These are phyloP conservation scores for Rhabdomys pumilio DNA, from an alignment of 2,797 vertebrate genomes.

Conservation along the genomic window DNA sequence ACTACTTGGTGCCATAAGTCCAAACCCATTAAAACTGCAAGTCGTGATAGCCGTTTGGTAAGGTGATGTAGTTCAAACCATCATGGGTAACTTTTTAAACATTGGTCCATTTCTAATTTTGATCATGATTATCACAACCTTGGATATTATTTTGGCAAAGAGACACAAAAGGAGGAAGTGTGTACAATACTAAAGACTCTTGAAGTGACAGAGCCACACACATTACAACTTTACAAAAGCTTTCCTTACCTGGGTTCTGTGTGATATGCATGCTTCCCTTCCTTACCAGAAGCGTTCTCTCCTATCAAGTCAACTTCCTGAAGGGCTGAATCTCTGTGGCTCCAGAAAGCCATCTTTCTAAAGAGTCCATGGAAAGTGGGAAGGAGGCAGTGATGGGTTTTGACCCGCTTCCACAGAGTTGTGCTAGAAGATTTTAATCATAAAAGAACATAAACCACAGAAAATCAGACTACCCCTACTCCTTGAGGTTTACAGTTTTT, in stretches of 20 bases:
- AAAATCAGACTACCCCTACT: background rate
- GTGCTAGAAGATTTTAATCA: slow-evolving; percentile 18
- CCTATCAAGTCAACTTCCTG: slow-evolving; percentile 51
- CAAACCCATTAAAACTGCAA: background rate
- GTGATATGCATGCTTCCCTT: slow-evolving; percentile 56
- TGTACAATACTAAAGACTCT: background rate
- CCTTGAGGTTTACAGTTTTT: slow-evolving; percentile 66
- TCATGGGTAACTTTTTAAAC: background rate
- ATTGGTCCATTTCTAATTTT: background rate
- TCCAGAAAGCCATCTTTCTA: slow-evolving; percentile 48
- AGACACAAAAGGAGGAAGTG: background rate
- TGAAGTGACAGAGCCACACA: slow-evolving; percentile 7
- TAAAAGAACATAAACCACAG: background rate
- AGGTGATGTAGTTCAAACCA: fast-evolving
- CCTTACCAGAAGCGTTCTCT: slow-evolving; percentile 69
- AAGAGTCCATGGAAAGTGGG: slow-evolving; percentile 69
- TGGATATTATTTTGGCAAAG: background rate
- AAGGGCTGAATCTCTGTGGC: slow-evolving; percentile 70
- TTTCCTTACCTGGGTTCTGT: slow-evolving; percentile 17
- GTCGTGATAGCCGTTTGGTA: fast-evolving
- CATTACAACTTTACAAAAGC: slow-evolving; percentile 6
- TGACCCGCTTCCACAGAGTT: background rate
- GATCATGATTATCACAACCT: background rate
- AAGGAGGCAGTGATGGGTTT: slow-evolving; percentile 56
- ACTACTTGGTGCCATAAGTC: background rate